These are phyloP conservation scores for Marasmarcha lunaedactyla DNA, from an alignment of 2,888 invertebrate genomes.

Conservation along the genomic window DNA sequence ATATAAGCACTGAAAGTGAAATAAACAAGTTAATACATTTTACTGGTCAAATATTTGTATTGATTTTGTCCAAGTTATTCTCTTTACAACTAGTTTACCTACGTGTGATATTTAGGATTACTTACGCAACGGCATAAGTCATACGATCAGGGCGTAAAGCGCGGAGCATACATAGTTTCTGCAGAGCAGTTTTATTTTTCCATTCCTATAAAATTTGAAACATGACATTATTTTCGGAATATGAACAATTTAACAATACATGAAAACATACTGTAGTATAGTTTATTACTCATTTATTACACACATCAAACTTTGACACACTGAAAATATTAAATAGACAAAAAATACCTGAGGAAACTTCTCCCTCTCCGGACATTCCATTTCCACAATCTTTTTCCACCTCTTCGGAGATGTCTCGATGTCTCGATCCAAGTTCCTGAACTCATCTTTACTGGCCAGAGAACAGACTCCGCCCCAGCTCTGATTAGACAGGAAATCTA, in stretches of 20 bases:
- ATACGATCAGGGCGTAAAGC: constrained; percentile 94
- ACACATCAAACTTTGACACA: too few species aligned
- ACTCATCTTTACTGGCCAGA: constrained; percentile 90
- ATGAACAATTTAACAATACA: too few species aligned
- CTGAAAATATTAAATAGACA: too few species aligned
- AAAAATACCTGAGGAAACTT: constrained; percentile 92
- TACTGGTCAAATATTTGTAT: too few species aligned
- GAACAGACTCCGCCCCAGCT: constrained; percentile 97
- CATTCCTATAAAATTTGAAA: constrained; percentile 74
- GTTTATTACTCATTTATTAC: too few species aligned
- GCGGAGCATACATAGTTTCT: constrained; percentile 95
- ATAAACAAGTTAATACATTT: background rate
- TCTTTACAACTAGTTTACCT: too few species aligned
- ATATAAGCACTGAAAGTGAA: constrained; percentile 87
- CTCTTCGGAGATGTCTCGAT: constrained; percentile 96
- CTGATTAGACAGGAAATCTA: constrained; percentile 91
- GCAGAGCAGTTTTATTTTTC: constrained; percentile 95
- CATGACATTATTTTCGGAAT: constrained; percentile 1
- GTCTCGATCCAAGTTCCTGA: constrained; percentile 92
- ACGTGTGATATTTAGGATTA: too few species aligned
- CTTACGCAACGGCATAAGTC: constrained; percentile 93
- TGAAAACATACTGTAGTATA: too few species aligned
- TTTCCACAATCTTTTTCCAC: constrained; percentile 97
- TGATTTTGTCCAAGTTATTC: too few species aligned
- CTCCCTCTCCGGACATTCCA: constrained; percentile 94